These are phyloP conservation scores for Lampris megalopsis DNA, from an alignment of 2,113 vertebrate species.

Conservation along the genomic window DNA sequence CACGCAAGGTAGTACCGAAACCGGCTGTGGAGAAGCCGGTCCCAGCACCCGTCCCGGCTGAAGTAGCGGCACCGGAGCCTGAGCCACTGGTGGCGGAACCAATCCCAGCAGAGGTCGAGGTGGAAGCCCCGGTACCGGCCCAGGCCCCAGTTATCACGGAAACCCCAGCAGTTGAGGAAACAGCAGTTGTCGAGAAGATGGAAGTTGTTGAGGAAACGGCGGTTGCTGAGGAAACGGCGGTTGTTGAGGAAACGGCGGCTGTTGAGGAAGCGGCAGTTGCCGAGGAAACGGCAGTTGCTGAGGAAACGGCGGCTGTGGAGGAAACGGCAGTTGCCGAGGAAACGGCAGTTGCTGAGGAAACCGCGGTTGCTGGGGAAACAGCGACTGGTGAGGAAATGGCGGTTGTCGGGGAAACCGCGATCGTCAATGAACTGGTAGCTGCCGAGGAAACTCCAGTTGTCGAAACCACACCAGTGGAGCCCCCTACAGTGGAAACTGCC, in stretches of 20 bases:
- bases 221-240: constrained; percentile 5
- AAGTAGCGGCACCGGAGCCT: constrained; percentile 14
- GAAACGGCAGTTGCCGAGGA: too few relatives aligned
- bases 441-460: neutral
- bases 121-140: constrained; percentile 11
- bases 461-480: constrained; percentile 24
- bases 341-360: too few relatives aligned
- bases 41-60: constrained; percentile 22
- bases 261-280: too few relatives aligned
- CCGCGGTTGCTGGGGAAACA: too few relatives aligned
- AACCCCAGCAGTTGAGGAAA: constrained; percentile 5
- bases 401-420: too few relatives aligned
- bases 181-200: neutral
- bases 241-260: too few relatives aligned
- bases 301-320: too few relatives aligned
- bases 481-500: constrained; percentile 20
- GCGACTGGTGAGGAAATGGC: too few relatives aligned
- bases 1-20: constrained; percentile 39
- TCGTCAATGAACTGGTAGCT: too few relatives aligned
- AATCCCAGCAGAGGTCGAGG: constrained; percentile 18
- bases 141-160: too few relatives aligned
- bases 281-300: too few relatives aligned
- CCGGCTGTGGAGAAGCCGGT: constrained; percentile 39
- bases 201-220: too few relatives aligned
- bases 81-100: constrained; percentile 30